Evolutionary conservation across 2,113 vertebrate genomes (phyloP).

Genomic region (Syrmaticus mikado): DNA sequence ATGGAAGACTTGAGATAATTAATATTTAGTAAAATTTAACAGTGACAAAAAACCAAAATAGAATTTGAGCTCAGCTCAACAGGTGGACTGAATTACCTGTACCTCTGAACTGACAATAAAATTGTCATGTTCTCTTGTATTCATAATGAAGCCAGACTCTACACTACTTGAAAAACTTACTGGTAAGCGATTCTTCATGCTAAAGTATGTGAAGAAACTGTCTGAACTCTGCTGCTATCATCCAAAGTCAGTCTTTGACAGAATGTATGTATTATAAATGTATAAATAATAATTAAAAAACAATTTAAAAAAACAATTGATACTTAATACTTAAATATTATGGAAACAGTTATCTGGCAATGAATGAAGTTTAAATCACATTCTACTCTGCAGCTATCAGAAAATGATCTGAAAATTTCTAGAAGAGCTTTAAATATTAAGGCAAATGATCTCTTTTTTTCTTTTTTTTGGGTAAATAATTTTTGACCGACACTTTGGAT

Average conservation of each 20-base stretch:
- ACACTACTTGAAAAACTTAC: neutral
- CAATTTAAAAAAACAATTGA: neutral
- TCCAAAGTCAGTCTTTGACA: neutral
- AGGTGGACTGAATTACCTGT: neutral
- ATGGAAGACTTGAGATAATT: neutral
- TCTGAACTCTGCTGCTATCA: neutral
- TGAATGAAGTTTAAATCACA: slow-evolving; percentile 17
- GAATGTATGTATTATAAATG: neutral
- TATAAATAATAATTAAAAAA: neutral
- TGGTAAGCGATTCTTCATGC: neutral
- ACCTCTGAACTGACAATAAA: neutral
- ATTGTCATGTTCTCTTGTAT: neutral
- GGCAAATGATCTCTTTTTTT: neutral
- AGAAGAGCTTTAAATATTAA: slow-evolving; percentile 17
- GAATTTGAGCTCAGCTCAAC: neutral
- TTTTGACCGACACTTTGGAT: slow-evolving; percentile 19
- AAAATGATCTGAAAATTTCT: slow-evolving; percentile 15
- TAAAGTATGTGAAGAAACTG: neutral
- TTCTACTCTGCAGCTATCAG: slow-evolving; percentile 21
- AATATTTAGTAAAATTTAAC: neutral
- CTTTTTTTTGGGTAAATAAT: slow-evolving; percentile 30
- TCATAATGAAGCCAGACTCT: neutral
- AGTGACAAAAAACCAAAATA: neutral
- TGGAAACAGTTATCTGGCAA: neutral
- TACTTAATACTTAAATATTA: neutral